These are phyloP conservation scores for Myopa testacea DNA, from an alignment of 2,888 invertebrate species.

Conservation along the genomic window DNA sequence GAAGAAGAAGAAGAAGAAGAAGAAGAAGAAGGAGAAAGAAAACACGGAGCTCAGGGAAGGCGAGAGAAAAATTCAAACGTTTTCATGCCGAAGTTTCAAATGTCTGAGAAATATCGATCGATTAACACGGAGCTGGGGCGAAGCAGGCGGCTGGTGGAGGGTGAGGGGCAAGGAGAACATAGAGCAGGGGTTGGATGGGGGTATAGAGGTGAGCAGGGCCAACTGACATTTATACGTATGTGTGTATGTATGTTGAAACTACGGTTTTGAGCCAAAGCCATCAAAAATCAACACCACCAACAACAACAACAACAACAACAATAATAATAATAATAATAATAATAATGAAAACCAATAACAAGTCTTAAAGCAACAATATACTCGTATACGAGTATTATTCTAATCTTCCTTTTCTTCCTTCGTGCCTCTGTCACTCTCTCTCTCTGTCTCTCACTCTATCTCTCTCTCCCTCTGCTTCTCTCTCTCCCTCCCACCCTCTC, in stretches of 20 bases:
- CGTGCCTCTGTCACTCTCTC: background rate
- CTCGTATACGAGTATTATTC: too few species aligned
- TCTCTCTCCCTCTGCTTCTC: background rate
- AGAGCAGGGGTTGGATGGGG: background rate
- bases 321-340: slow-evolving; percentile 6
- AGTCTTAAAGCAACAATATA: too few species aligned
- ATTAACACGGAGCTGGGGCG: slow-evolving; percentile 27
- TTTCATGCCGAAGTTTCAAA: slow-evolving; percentile 40
- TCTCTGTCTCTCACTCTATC: background rate
- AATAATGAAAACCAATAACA: background rate
- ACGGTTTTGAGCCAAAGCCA: background rate
- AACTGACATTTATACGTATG: too few species aligned
- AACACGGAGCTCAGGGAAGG: background rate
- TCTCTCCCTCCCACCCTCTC: too few species aligned
- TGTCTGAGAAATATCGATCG: slow-evolving; percentile 64
- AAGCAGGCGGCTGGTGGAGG: too few species aligned
- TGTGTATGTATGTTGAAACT: background rate
- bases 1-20: background rate
- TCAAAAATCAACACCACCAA: background rate
- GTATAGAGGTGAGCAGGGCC: background rate
- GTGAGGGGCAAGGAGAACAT: background rate
- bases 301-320: background rate
- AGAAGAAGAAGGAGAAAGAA: background rate
- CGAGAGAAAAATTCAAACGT: slow-evolving; percentile 19
- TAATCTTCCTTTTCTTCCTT: background rate